phyloP scores from a whole-genome alignment of 2,797 vertebrate genomes.

The Sebastiscus tertius region DNA sequence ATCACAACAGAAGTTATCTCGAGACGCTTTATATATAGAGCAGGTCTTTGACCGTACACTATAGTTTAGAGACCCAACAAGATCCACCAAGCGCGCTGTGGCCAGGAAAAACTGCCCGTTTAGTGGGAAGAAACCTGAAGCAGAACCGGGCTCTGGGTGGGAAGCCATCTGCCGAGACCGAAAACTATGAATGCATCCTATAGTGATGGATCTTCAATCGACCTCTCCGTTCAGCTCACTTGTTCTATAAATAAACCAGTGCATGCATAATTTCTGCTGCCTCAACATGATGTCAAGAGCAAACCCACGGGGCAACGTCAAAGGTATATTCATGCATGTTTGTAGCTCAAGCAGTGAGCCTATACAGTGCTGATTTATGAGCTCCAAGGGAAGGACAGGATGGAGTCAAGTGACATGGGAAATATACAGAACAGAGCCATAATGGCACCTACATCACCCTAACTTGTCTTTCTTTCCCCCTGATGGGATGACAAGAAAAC shows the following conservation, averaged over 20 bases:
- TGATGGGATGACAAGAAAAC: neutral
- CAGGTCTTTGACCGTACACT: no score
- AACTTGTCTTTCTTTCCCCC: neutral
- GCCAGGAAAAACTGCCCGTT: no score
- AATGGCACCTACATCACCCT: neutral
- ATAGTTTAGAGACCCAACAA: no score
- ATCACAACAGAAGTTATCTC: no score
- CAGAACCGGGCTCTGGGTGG: no score
- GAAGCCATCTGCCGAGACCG: no score
- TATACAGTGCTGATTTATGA: neutral
- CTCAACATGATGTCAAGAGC: neutral
- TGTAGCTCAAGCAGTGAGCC: neutral
- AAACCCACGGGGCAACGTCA: neutral
- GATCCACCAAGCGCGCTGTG: no score
- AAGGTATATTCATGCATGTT: neutral
- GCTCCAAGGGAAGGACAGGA: neutral
- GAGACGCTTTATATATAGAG: no score
- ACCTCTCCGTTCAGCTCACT: neutral
- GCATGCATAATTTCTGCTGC: conserved; percentile 35
- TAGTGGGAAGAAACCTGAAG: no score
- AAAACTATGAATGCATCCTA: neutral
- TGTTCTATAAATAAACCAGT: conserved; percentile 46
- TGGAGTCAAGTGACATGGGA: neutral
- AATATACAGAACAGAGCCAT: neutral
- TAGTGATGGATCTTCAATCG: neutral